A percentile compares a stretch with the other conserved stretches of the same genome.
phyloP scores from a whole-genome alignment of 2,113 vertebrate genomes.

The Sisor rabdophorus region DNA sequence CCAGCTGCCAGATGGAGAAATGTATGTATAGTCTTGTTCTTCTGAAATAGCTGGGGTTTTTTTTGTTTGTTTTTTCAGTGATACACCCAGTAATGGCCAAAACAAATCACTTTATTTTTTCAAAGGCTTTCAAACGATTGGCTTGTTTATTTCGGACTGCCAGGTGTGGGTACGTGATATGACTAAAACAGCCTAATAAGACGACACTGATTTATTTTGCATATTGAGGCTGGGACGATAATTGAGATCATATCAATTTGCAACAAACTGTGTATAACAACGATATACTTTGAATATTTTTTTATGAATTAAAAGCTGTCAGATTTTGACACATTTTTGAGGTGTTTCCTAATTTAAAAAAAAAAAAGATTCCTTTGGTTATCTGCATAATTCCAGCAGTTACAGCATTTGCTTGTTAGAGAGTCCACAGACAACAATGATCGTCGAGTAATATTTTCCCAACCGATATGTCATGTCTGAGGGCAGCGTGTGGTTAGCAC shows the following conservation, averaged over 20 bases:
- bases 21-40: not conserved
- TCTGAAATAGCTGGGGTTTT: not conserved
- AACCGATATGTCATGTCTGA: too few species aligned
- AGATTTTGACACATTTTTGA: not conserved
- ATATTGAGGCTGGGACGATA: not conserved
- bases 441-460: too few species aligned
- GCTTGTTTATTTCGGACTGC: not conserved
- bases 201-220: not conserved
- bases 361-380: not conserved
- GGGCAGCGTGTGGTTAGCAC: too few species aligned
- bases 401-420: conserved; percentile 9
- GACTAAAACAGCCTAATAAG: not conserved
- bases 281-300: too few species aligned
- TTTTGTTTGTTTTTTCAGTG: not conserved
- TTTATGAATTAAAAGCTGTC: too few species aligned
- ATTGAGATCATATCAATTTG: too few species aligned
- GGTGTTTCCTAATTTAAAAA: conserved; percentile 1
- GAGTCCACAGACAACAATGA: too few species aligned
- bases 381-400: not conserved
- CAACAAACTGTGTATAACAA: too few species aligned
- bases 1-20: conserved; percentile 1
- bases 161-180: not conserved
- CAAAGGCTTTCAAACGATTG: not conserved
- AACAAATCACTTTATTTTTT: not conserved
- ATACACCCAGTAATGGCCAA: not conserved